Base-by-base conservation (phyloP, 2,888 invertebrate genomes). In the Aleiodes testaceus region DNA sequence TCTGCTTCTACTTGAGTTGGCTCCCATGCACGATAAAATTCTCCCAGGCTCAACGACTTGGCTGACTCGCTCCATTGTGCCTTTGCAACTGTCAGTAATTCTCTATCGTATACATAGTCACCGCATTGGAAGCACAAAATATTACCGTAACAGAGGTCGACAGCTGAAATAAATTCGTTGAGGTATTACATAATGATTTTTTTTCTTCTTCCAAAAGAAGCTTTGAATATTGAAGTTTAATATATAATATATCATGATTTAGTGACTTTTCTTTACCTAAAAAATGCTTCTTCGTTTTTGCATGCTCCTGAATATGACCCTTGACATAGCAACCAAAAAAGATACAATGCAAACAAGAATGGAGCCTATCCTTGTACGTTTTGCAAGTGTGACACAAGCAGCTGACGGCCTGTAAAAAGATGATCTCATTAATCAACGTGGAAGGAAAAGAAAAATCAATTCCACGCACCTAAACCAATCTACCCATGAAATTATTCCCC, bases 101-200 rank as follows among this genome's bases (percentile, higher is more conserved):
- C 94, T 73, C 91, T 88, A 84, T 97, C 96, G 88, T 97, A 98
- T 64, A 97, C 93, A 87, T 97, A 98, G 87, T 98, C 98, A 74
- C 93, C 92, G 87, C 99, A 99, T 81, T 92, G 92, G 83, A 93
- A 93, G 88, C 99, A 99, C 87, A 93, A 94, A 9, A 98, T 90
- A 85, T 95, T 94, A 53, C 98, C 98, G 88, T 95, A 96, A 68
- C 92, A 92, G 64, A 98, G 88, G 85, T 98, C 98, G 80, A 98
- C 91, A 72, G 96, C 94, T 90, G 81, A 1, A 84, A 83, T 72
- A 71, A 12, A 9, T 44, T n/a, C 36, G n/a, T 53, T 26, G 9
- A 49, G 11, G 14, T 0, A 6, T 44, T 12, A n/a, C 22, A 4
- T 26, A 47, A 44, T 66, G 26, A 30, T 7, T 66, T 1, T 14